phyloP scores from a whole-genome alignment of 2,888 invertebrate genomes.

The Margaritifera margaritifera region DNA sequence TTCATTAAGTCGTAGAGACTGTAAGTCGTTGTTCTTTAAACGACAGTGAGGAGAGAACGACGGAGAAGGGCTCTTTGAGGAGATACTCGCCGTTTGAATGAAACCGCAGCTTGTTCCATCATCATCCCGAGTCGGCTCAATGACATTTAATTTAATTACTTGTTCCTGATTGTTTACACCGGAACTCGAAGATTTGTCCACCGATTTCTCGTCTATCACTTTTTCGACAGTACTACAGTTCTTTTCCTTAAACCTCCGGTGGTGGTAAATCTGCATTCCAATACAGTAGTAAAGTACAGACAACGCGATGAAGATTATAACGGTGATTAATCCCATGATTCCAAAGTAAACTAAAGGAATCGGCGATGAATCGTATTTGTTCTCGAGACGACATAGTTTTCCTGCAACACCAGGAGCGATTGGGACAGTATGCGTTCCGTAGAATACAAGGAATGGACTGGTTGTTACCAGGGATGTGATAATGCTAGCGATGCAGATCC shows the following conservation, averaged over 20 bases:
- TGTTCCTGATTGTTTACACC: no score
- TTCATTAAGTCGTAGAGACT: no score
- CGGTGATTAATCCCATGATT: conserved; percentile 32
- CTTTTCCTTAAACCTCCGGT: conserved; percentile 33
- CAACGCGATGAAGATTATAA: conserved; percentile 33
- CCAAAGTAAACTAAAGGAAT: conserved; percentile 39
- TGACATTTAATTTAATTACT: no score
- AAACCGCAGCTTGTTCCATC: no score
- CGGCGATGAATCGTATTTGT: conserved; percentile 24
- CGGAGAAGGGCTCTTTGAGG: no score
- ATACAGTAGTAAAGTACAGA: conserved; percentile 41
- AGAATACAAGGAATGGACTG: conserved; percentile 51
- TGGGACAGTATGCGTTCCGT: conserved; percentile 41
- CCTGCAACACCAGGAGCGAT: conserved; percentile 13
- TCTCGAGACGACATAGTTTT: conserved; percentile 34
- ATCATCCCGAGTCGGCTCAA: no score
- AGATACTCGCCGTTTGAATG: no score
- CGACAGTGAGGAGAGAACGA: no score
- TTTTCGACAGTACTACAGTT: conserved; percentile 32
- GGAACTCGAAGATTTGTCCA: conserved; percentile 9
- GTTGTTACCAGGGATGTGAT: conserved; percentile 27
- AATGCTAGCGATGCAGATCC: conserved; percentile 40
- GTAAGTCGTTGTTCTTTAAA: no score
- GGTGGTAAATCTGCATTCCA: conserved; percentile 42
- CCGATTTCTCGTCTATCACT: conserved; percentile 26